Evolutionary conservation across 2,888 invertebrate species (phyloP).

Genomic region (Rhingia campestris): DNA sequence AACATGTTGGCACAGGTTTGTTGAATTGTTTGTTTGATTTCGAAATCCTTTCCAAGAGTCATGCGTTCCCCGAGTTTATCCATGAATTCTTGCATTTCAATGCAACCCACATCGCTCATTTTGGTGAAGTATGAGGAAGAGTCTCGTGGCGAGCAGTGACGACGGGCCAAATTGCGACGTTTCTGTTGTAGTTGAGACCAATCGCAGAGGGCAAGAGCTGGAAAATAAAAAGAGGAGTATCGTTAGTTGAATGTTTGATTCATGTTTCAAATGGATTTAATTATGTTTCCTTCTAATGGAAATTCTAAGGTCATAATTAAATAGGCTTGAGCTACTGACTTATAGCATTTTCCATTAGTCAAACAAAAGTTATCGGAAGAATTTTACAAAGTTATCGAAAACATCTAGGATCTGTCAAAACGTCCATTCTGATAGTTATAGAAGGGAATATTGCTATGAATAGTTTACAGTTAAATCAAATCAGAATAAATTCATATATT

Average conservation of each 20-base stretch:
- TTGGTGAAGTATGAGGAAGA: conserved; percentile 88
- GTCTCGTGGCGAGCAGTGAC: conserved; percentile 91
- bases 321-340: not conserved
- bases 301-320: too few relatives aligned
- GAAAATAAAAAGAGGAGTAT: conserved; percentile 77
- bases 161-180: conserved; percentile 89
- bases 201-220: conserved; percentile 93
- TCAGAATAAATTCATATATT: too few relatives aligned
- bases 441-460: too few relatives aligned
- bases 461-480: too few relatives aligned
- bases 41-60: conserved; percentile 81
- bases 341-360: too few relatives aligned
- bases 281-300: too few relatives aligned
- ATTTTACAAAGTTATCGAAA: too few relatives aligned
- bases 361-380: too few relatives aligned
- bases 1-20: conserved; percentile 93
- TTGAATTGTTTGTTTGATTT: conserved; percentile 89
- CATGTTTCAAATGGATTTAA: not conserved
- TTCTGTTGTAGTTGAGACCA: conserved; percentile 93
- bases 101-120: conserved; percentile 88
- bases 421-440: too few relatives aligned
- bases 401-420: too few relatives aligned
- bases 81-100: conserved; percentile 87
- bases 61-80: conserved; percentile 84
- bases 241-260: not conserved